Percentiles rank a stretch among this genome's conserved stretches.
phyloP scores from a whole-genome alignment of 2,113 vertebrate genomes.

The Nanorana parkeri region DNA sequence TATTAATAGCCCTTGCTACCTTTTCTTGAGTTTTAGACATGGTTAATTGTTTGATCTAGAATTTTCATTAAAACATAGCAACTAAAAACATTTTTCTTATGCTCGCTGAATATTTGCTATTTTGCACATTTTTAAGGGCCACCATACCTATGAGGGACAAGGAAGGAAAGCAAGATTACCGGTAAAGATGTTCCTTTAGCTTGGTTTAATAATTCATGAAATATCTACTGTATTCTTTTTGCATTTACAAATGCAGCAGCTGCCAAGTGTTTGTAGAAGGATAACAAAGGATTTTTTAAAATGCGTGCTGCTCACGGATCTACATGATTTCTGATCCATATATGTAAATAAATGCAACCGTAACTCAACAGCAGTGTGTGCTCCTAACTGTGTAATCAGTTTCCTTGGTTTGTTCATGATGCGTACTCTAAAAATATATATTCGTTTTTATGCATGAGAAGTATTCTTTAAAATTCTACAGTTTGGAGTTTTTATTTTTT shows the following conservation, averaged over 20 bases:
- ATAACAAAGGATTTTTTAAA: neutral
- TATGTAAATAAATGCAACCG: too few relatives aligned
- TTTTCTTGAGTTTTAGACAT: too few relatives aligned
- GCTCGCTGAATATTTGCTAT: neutral
- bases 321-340: too few relatives aligned
- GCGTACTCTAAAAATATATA: too few relatives aligned
- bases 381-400: too few relatives aligned
- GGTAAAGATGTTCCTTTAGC: constrained; percentile 70
- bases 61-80: neutral
- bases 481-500: too few relatives aligned
- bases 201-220: constrained; percentile 4
- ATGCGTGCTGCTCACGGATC: neutral
- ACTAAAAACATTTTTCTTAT: neutral
- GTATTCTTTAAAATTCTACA: too few relatives aligned
- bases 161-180: constrained; percentile 96
- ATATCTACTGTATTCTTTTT: neutral
- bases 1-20: too few relatives aligned
- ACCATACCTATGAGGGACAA: constrained; percentile 96
- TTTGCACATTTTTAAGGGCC: constrained; percentile 68
- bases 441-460: too few relatives aligned
- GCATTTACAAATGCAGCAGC: neutral
- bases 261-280: neutral
- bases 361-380: too few relatives aligned
- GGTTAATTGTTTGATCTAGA: too few relatives aligned
- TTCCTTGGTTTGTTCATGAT: too few relatives aligned